Percentiles rank a stretch among this genome's conserved stretches.
Evolutionary conservation across 2,113 vertebrate genomes (phyloP).

Genomic region (Vulpes vulpes): DNA sequence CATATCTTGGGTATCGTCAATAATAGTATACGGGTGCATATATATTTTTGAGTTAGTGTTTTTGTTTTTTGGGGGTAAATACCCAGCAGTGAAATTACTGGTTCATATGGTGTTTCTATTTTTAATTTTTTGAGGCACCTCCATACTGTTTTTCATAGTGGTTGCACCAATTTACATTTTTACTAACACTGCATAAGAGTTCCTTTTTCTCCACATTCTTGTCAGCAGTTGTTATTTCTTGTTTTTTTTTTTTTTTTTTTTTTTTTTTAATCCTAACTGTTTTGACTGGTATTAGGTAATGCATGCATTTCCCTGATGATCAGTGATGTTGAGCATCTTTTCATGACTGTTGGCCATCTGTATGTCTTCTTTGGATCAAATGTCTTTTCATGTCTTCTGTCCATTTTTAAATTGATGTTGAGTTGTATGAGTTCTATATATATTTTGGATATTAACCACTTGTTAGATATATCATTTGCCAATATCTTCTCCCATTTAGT

Average conservation of each 20-base stretch:
- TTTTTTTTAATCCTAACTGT: neutral
- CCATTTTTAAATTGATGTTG: neutral
- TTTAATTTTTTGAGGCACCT: neutral
- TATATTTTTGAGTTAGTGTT: neutral
- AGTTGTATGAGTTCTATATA: neutral
- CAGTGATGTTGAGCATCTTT: neutral
- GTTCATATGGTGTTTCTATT: neutral
- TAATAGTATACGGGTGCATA: neutral
- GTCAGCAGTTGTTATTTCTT: neutral
- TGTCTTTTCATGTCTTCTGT: neutral
- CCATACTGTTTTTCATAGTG: neutral
- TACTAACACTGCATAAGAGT: neutral
- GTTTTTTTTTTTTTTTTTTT: neutral
- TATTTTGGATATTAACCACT: neutral
- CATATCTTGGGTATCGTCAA: neutral
- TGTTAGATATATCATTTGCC: neutral
- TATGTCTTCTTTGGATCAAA: neutral
- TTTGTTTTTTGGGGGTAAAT: neutral
- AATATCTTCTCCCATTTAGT: neutral
- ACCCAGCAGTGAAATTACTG: neutral
- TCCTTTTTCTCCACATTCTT: neutral
- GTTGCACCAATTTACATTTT: neutral
- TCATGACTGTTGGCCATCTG: neutral
- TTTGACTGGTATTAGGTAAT: neutral
- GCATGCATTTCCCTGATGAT: neutral